Percentiles rank a stretch among this genome's conserved stretches.
phyloP scores from a whole-genome alignment of 2,113 vertebrate species.

The Rallus limicola region DNA sequence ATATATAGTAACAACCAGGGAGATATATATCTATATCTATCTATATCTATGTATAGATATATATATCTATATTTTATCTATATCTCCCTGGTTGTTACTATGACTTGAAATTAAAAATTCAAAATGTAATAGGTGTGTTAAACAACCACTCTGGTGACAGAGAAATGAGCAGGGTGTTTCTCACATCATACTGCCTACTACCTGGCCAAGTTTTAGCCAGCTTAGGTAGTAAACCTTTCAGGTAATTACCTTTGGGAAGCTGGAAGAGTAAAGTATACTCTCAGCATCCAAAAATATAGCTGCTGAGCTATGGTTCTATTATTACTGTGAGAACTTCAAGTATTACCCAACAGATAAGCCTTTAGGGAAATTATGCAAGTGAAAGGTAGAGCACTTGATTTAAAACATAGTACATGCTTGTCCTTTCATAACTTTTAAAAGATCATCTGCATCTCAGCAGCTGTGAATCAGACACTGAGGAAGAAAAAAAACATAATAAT shows the following conservation, averaged over 20 bases:
- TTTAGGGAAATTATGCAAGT: background rate
- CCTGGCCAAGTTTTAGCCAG: background rate
- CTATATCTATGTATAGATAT: too few species aligned
- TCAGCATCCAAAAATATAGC: background rate
- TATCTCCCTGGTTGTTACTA: background rate
- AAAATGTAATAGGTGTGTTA: background rate
- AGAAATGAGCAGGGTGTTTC: background rate
- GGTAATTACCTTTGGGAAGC: background rate
- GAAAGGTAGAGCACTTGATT: background rate
- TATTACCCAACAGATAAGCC: background rate
- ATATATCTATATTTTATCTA: too few species aligned
- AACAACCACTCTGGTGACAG: background rate
- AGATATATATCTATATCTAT: too few species aligned
- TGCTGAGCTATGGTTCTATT: background rate
- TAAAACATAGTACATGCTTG: background rate
- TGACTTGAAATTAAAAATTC: constrained; percentile 5
- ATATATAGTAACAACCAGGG: too few species aligned
- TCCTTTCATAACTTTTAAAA: background rate
- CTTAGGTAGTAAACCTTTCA: background rate
- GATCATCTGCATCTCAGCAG: background rate
- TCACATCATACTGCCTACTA: background rate
- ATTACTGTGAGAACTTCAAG: background rate
- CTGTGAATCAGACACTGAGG: background rate
- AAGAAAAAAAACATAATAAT: background rate
- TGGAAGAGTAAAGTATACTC: background rate